A percentile compares a stretch with the other conserved stretches of the same genome.
Conservation (phyloP, 1,140 invertebrate species). For the Pseudomyrmex gracilis region DNA sequence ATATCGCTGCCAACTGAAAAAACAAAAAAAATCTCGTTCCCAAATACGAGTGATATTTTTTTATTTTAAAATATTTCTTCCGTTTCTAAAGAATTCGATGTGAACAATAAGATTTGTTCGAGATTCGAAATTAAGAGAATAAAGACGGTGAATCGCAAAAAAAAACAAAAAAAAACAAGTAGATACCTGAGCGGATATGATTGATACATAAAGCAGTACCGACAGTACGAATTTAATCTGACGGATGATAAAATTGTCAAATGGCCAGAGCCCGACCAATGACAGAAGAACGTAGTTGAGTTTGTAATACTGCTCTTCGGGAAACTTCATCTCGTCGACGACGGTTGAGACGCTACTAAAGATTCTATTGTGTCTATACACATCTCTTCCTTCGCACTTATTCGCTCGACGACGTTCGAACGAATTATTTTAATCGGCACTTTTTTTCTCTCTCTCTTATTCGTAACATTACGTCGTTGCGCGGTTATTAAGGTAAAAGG, state of each 20-base stretch:
- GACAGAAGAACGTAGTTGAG: constrained; percentile 16
- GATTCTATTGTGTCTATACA: background rate
- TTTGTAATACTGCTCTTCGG: constrained; percentile 23
- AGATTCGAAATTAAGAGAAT: too few relatives aligned
- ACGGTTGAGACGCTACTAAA: background rate
- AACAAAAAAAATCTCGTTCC: background rate
- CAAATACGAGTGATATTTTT: too few relatives aligned
- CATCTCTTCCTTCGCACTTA: background rate
- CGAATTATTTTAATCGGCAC: background rate
- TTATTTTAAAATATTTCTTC: too few relatives aligned
- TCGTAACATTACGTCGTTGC: too few relatives aligned
- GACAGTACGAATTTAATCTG: background rate
- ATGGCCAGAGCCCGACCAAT: constrained; percentile 35
- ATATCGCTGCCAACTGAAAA: background rate
- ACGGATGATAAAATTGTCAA: background rate
- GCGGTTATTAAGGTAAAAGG: too few relatives aligned
- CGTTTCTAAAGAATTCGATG: too few relatives aligned
- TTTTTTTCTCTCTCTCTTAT: too few relatives aligned
- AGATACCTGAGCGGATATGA: constrained; percentile 19
- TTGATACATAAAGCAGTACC: background rate
- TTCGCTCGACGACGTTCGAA: background rate
- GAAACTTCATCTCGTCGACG: background rate
- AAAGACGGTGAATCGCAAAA: background rate
- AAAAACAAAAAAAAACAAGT: background rate
- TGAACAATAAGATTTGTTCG: too few relatives aligned